Percentiles rank a stretch among this genome's conserved stretches.
phyloP scores from a whole-genome alignment of 2,888 invertebrate species.

The Muscina levida region DNA sequence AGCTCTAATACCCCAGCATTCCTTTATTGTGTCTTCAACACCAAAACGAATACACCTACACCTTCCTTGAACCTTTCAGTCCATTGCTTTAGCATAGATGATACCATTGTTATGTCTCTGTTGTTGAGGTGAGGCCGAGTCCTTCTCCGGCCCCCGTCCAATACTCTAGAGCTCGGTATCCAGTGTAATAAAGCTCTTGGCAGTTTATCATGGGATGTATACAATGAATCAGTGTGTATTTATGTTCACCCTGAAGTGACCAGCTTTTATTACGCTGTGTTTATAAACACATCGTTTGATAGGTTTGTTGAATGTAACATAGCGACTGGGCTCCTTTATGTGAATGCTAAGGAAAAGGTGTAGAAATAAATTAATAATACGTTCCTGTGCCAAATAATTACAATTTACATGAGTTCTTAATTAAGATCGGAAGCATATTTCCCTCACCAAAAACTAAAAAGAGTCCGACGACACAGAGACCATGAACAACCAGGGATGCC shows the following conservation, averaged over 20 bases:
- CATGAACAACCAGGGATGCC: conserved; percentile 1
- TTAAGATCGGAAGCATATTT: conserved; percentile 71
- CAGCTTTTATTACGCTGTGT: not conserved
- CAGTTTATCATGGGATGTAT: conserved; percentile 48
- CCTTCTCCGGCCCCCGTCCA: not conserved
- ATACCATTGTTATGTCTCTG: not conserved
- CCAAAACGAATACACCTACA: not conserved
- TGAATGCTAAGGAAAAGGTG: conserved; percentile 29
- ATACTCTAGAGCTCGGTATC: conserved; percentile 14
- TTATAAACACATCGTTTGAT: too few relatives aligned
- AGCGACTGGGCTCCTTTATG: not conserved
- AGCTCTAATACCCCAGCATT: not conserved
- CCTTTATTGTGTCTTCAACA: not conserved
- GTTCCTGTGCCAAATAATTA: conserved; percentile 78
- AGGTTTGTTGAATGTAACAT: too few relatives aligned
- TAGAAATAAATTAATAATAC: conserved; percentile 77
- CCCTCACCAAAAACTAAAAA: too few relatives aligned
- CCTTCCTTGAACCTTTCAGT: not conserved
- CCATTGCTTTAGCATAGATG: conserved; percentile 5
- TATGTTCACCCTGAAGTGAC: not conserved
- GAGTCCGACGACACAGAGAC: conserved; percentile 9
- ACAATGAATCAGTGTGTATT: conserved; percentile 36
- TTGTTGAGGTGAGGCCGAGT: not conserved
- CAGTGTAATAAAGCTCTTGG: conserved; percentile 50
- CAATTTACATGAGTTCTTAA: conserved; percentile 79